These are phyloP conservation scores for Trichoplusia ni DNA, from an alignment of 1,140 invertebrate species.

Conservation along the genomic window DNA sequence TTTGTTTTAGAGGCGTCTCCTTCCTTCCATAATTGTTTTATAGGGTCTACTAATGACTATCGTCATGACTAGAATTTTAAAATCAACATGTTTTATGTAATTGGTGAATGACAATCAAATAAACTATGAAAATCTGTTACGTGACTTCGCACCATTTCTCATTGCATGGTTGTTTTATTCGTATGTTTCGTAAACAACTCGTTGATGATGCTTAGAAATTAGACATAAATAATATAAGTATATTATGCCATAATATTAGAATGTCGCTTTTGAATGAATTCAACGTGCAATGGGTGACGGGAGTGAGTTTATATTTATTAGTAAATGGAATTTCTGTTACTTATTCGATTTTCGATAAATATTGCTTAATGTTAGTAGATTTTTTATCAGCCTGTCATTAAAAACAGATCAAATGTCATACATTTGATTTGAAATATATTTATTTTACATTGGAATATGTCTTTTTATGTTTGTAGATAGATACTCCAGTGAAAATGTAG, in stretches of 20 bases:
- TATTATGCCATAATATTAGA: slow-evolving; percentile 28
- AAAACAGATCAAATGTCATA: slow-evolving; percentile 80
- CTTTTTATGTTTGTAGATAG: slow-evolving; percentile 81
- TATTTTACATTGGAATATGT: slow-evolving; percentile 79
- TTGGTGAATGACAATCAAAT: slow-evolving; percentile 65
- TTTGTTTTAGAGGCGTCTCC: slow-evolving; percentile 69
- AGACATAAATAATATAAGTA: slow-evolving; percentile 7
- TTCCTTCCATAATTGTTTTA: slow-evolving; percentile 77
- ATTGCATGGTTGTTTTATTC: slow-evolving; percentile 52
- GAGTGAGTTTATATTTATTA: slow-evolving; percentile 74
- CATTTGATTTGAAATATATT: slow-evolving; percentile 82
- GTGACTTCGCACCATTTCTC: slow-evolving; percentile 51
- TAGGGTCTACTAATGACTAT: slow-evolving; percentile 74
- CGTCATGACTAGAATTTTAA: slow-evolving; percentile 68
- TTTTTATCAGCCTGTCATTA: slow-evolving; percentile 78
- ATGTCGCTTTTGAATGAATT: slow-evolving; percentile 30
- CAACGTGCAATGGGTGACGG: slow-evolving; percentile 56
- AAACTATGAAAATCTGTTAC: slow-evolving; percentile 73
- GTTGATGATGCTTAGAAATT: slow-evolving; percentile 7
- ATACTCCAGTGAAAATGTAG: slow-evolving; percentile 71
- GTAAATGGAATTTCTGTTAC: slow-evolving; percentile 76
- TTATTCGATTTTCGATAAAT: slow-evolving; percentile 78
- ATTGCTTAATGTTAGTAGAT: slow-evolving; percentile 80
- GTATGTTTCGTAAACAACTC: slow-evolving; percentile 20
- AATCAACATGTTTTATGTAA: slow-evolving; percentile 73